Evolutionary conservation across 1,140 invertebrate species (phyloP).

Genomic region (Calosoma granatense): DNA sequence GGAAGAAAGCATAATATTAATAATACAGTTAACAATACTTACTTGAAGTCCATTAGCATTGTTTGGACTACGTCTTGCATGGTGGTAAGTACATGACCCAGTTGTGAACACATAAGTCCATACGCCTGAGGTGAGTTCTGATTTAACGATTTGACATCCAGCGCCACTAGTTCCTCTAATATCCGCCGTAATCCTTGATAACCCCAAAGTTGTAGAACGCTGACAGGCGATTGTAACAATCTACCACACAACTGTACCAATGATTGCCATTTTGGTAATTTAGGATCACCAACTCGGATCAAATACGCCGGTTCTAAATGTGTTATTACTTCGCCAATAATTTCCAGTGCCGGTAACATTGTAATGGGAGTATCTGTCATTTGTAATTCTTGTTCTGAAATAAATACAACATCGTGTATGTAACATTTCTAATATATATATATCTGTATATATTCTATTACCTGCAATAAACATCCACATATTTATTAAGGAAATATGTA

Average conservation of each 20-base stretch:
- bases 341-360: constrained; percentile 25
- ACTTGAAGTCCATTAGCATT: constrained; percentile 46
- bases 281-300: constrained; percentile 22
- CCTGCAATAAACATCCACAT: constrained; percentile 38
- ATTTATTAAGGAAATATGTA: constrained; percentile 39
- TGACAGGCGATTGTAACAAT: constrained; percentile 27
- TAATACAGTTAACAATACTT: too few relatives aligned
- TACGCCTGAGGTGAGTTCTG: constrained; percentile 26
- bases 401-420: too few relatives aligned
- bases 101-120: constrained; percentile 21
- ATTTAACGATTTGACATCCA: constrained; percentile 36
- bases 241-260: constrained; percentile 23
- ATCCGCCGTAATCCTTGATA: constrained; percentile 36
- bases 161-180: constrained; percentile 32
- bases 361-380: constrained; percentile 13
- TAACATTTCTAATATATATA: too few relatives aligned
- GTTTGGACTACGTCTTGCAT: constrained; percentile 39
- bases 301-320: constrained; percentile 27
- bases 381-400: constrained; percentile 21
- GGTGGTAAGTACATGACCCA: neutral
- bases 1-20: constrained; percentile 12
- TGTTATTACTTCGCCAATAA: constrained; percentile 31
- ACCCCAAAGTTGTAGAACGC: constrained; percentile 38
- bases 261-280: constrained; percentile 27
- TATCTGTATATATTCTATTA: constrained; percentile 16